These are phyloP conservation scores for pig (Sus scrofa) DNA, from an alignment of 2,113 vertebrate species.

Conservation along the genomic window T2T-Sscrofa CM000830.6:90716501-90717000, in stretches of 20 bases:
- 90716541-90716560: not conserved
- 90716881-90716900: not conserved
- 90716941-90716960: not conserved
- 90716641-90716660: not conserved
- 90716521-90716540: not conserved
- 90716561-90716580: not conserved
- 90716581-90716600: not conserved
- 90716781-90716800: not conserved
- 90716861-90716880: not conserved
- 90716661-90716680: not conserved
- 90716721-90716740: not conserved
- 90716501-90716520: not conserved
- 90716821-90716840: not conserved
- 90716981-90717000: not conserved
- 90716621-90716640: not conserved
- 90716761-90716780: not conserved
- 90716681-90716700: not conserved
- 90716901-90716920: not conserved
- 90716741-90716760: not conserved
- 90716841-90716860: not conserved
- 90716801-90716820: not conserved
- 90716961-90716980: not conserved
- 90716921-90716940: not conserved
- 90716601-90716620: not conserved
- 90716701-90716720: not conserved